phyloP scores from a whole-genome alignment of 2,888 invertebrate genomes.

The Netelia fuscicornis region DNA sequence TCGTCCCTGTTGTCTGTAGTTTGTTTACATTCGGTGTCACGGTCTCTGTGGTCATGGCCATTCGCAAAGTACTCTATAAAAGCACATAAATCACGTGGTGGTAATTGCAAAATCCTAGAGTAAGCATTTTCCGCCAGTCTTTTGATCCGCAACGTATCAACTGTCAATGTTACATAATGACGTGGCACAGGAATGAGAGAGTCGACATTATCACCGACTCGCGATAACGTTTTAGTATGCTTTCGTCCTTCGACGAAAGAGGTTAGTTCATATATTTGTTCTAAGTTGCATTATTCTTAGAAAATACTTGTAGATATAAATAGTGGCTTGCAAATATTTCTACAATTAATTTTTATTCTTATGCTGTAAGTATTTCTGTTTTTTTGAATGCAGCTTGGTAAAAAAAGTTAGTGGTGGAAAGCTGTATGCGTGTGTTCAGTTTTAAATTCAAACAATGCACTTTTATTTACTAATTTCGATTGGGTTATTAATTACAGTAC shows the following conservation, averaged over 20 bases:
- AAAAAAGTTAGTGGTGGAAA: no score
- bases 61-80: not conserved
- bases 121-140: constrained; percentile 22
- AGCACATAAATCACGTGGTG: constrained; percentile 43
- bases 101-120: constrained; percentile 20
- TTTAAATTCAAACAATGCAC: no score
- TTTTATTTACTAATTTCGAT: no score
- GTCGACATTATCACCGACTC: constrained; percentile 54
- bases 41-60: constrained; percentile 7
- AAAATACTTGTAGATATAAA: not conserved
- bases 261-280: constrained; percentile 52
- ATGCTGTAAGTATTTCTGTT: no score
- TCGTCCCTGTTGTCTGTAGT: not conserved
- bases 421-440: no score
- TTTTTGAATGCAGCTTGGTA: no score
- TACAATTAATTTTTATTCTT: no score
- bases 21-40: constrained; percentile 36
- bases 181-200: constrained; percentile 50
- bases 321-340: not conserved
- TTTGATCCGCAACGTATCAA: constrained; percentile 41
- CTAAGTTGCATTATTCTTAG: not conserved
- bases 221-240: constrained; percentile 63
- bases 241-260: constrained; percentile 48
- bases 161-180: constrained; percentile 64
- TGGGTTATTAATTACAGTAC: no score